Conservation (phyloP, 2,113 vertebrate species). For the Astur gentilis region DNA sequence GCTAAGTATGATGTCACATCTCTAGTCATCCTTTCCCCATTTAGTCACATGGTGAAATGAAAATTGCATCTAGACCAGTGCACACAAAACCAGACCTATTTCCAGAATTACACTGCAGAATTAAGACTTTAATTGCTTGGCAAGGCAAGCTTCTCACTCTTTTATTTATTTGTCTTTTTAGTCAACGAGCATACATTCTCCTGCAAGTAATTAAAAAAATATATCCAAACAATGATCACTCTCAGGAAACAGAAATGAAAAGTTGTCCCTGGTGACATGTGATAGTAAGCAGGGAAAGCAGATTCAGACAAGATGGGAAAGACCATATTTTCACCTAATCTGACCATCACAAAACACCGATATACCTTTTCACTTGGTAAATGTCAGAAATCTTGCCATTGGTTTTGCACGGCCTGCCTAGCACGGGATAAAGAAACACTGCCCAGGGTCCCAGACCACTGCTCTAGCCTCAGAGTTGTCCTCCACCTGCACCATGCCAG, state of each 20-base stretch:
- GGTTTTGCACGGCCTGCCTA: neutral
- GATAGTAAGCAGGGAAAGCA: neutral
- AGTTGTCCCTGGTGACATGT: neutral
- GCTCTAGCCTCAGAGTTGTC: neutral
- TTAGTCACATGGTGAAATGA: conserved; percentile 32
- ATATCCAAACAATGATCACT: neutral
- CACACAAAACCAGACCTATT: neutral
- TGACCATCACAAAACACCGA: neutral
- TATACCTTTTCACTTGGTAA: neutral
- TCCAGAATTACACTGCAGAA: neutral
- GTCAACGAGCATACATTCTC: neutral
- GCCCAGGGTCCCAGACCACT: neutral
- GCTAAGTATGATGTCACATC: neutral
- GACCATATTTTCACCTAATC: neutral
- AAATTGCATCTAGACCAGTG: neutral
- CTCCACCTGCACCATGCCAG: neutral
- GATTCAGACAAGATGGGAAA: neutral
- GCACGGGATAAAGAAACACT: neutral
- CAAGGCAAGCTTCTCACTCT: neutral
- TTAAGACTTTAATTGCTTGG: neutral
- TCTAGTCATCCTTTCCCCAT: neutral
- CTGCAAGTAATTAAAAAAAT: neutral
- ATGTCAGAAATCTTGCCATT: neutral
- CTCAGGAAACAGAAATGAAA: neutral
- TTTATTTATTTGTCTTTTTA: conserved; percentile 14